Conservation (phyloP, 2,113 vertebrate species). For the Anolis sagrei region DNA sequence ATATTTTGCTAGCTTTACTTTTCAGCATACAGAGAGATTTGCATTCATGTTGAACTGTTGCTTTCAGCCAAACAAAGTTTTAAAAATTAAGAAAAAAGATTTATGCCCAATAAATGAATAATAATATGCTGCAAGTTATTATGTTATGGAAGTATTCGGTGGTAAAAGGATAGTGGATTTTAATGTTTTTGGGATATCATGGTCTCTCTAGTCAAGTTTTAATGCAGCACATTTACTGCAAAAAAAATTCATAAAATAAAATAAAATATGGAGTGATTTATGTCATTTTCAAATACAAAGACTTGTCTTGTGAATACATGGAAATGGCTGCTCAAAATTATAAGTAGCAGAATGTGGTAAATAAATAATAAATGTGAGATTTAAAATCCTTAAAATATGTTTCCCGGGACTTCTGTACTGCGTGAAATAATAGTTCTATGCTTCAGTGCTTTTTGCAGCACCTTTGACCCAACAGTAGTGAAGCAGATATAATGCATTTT, state of each 20-base stretch:
- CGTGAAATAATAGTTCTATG: neutral
- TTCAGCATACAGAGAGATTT: neutral
- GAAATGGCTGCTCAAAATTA: neutral
- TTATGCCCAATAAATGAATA: too few relatives aligned
- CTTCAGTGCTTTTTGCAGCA: neutral
- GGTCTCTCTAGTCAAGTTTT: neutral
- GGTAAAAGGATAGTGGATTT: neutral
- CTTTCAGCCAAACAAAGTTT: too few relatives aligned
- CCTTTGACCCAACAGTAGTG: neutral
- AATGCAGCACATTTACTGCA: neutral
- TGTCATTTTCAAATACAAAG: neutral
- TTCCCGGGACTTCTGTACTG: neutral
- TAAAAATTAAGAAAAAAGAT: too few relatives aligned
- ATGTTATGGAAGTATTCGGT: neutral
- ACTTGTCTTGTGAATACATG: neutral
- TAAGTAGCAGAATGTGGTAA: neutral
- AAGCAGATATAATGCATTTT: constrained; percentile 20
- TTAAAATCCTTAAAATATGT: neutral
- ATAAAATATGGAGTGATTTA: neutral
- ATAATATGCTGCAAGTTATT: too few relatives aligned
- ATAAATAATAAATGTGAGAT: neutral
- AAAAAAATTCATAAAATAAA: neutral
- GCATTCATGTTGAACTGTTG: neutral
- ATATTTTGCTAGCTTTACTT: neutral
- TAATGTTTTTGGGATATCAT: constrained; percentile 4